A percentile compares a stretch with the other conserved stretches of the same genome.
Evolutionary conservation across 2,113 vertebrate species (phyloP).

Genomic region (Brevimyrus niger): DNA sequence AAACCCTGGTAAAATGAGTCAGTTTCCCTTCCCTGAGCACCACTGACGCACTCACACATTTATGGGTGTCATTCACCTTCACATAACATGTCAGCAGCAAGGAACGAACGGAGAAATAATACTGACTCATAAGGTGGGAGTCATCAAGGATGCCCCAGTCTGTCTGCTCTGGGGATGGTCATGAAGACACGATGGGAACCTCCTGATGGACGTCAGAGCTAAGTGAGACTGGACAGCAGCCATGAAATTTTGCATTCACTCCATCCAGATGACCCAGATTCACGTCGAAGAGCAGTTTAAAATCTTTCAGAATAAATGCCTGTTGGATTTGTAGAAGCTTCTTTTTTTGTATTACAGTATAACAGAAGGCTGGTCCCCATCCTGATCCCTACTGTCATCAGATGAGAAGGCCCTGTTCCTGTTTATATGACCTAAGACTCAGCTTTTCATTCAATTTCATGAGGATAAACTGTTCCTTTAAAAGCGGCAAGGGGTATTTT

Average conservation of each 20-base stretch:
- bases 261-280: neutral
- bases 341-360: neutral
- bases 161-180: too few relatives aligned
- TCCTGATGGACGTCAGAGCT: slow-evolving; percentile 18
- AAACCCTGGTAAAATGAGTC: neutral
- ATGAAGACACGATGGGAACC: slow-evolving; percentile 15
- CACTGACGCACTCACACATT: slow-evolving; percentile 9
- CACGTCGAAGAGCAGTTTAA: neutral
- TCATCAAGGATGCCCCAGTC: neutral
- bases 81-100: slow-evolving; percentile 4
- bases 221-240: slow-evolving; percentile 17
- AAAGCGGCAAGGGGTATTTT: neutral
- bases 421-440: neutral
- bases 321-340: neutral
- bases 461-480: neutral
- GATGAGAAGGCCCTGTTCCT: neutral
- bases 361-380: neutral
- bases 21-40: slow-evolving; percentile 22
- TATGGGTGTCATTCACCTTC: slow-evolving; percentile 21
- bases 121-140: neutral
- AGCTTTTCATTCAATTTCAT: neutral
- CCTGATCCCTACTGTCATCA: neutral
- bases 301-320: neutral
- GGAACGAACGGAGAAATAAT: neutral
- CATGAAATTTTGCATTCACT: neutral